Conservation (phyloP, 2,113 vertebrate species). For the Sorex fumeus region DNA sequence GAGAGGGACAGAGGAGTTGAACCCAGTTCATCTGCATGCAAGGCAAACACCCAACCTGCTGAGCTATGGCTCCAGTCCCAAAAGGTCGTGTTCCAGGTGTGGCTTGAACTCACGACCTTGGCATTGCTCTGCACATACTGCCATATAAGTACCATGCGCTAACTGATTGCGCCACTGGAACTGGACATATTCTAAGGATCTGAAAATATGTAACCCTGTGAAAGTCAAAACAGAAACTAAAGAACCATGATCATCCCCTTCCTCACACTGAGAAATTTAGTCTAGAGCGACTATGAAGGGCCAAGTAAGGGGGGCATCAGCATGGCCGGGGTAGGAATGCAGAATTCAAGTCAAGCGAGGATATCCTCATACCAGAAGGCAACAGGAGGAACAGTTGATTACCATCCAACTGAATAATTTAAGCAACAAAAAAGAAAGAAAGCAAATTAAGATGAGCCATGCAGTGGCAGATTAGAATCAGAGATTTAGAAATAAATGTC, state of each 20-base stretch:
- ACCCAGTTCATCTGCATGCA: no score
- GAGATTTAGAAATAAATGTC: background rate
- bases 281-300: background rate
- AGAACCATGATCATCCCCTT: background rate
- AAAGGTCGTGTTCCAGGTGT: no score
- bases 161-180: no score
- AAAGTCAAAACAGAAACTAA: background rate
- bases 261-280: conserved; percentile 11
- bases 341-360: background rate
- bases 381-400: background rate
- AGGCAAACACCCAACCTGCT: no score
- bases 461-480: background rate
- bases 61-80: no score
- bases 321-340: background rate
- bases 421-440: background rate
- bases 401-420: background rate
- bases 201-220: background rate
- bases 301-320: background rate
- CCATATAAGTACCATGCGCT: no score
- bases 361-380: rapidly evolving
- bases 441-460: background rate
- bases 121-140: no score
- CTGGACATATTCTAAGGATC: background rate
- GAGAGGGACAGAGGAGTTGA: no score
- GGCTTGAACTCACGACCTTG: no score